These are phyloP conservation scores for Chaenogobius annularis DNA, from an alignment of 2,113 vertebrate species.

Conservation along the genomic window DNA sequence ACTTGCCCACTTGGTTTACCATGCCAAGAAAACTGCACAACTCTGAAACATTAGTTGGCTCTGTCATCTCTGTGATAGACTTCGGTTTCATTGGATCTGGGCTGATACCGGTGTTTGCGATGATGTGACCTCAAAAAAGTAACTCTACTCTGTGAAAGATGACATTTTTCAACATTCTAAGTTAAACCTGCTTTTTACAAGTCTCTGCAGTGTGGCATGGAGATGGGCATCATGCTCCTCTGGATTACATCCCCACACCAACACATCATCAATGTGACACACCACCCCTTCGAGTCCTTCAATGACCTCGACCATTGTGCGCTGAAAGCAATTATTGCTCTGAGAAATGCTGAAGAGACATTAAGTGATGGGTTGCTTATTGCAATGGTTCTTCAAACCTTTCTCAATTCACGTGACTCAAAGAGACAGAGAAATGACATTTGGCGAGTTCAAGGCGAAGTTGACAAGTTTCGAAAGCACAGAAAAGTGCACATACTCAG, in stretches of 20 bases:
- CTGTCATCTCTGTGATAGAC: not conserved
- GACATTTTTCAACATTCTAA: slow-evolving; percentile 18
- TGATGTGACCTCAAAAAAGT: slow-evolving; percentile 25
- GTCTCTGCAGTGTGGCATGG: slow-evolving; percentile 3
- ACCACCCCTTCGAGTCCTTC: slow-evolving; percentile 10
- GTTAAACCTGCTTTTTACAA: slow-evolving; percentile 32
- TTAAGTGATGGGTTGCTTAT: slow-evolving; percentile 9
- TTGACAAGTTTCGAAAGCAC: slow-evolving; percentile 19
- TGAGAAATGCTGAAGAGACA: slow-evolving; percentile 26
- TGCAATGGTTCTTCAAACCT: slow-evolving; percentile 25
- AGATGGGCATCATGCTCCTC: slow-evolving; percentile 24
- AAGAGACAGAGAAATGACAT: slow-evolving; percentile 19
- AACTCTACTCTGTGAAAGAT: not conserved
- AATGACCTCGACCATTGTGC: slow-evolving; percentile 19
- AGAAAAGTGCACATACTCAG: slow-evolving; percentile 16
- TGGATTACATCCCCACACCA: slow-evolving; percentile 17
- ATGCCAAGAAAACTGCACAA: slow-evolving; percentile 4
- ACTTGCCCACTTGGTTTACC: slow-evolving; percentile 41
- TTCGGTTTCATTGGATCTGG: slow-evolving; percentile 12
- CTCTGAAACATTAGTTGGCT: slow-evolving; percentile 10
- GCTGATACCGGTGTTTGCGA: not conserved
- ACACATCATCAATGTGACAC: slow-evolving; percentile 33
- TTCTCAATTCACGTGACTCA: slow-evolving; percentile 28
- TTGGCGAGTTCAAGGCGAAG: slow-evolving; percentile 36
- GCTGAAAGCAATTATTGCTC: slow-evolving; percentile 41